Evolutionary conservation across 2,888 invertebrate species (phyloP).

Genomic region (Cenopis cana): DNA sequence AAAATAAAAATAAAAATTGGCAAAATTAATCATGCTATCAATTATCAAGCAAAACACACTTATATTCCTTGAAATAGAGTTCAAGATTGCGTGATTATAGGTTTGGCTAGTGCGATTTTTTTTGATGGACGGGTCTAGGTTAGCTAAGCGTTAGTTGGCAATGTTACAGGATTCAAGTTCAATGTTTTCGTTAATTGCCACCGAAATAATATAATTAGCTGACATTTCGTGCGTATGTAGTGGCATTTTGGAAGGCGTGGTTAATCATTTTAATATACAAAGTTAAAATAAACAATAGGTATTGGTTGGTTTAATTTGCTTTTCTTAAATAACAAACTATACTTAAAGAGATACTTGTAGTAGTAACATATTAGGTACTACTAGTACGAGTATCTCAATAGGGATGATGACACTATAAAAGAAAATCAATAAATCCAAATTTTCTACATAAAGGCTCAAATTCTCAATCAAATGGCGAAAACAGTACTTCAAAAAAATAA

Average conservation of each 20-base stretch:
- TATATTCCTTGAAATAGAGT: conserved; percentile 1
- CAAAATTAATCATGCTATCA: conserved; percentile 19
- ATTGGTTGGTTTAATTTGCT: too few relatives aligned
- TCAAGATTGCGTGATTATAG: background rate
- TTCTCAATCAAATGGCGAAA: too few relatives aligned
- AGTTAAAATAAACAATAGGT: too few relatives aligned
- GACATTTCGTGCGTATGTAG: background rate
- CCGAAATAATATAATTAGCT: conserved; percentile 61
- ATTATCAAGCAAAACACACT: conserved; percentile 6
- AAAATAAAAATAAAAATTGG: conserved; percentile 48
- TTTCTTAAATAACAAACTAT: too few relatives aligned
- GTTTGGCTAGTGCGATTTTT: conserved; percentile 20
- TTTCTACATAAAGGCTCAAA: too few relatives aligned
- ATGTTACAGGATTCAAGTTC: conserved; percentile 70
- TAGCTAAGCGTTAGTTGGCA: conserved; percentile 54
- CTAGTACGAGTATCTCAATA: too few relatives aligned
- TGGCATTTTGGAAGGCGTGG: background rate
- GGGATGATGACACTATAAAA: too few relatives aligned
- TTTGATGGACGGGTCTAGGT: conserved; percentile 33
- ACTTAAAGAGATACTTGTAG: too few relatives aligned
- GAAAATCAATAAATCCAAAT: too few relatives aligned
- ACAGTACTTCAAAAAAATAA: too few relatives aligned
- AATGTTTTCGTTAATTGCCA: conserved; percentile 73
- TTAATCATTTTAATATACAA: too few relatives aligned
- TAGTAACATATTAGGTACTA: too few relatives aligned